Percentiles rank a stretch among this genome's conserved stretches.
Conservation (phyloP, 2,797 vertebrate genomes). For the Cyclura pinguis region DNA sequence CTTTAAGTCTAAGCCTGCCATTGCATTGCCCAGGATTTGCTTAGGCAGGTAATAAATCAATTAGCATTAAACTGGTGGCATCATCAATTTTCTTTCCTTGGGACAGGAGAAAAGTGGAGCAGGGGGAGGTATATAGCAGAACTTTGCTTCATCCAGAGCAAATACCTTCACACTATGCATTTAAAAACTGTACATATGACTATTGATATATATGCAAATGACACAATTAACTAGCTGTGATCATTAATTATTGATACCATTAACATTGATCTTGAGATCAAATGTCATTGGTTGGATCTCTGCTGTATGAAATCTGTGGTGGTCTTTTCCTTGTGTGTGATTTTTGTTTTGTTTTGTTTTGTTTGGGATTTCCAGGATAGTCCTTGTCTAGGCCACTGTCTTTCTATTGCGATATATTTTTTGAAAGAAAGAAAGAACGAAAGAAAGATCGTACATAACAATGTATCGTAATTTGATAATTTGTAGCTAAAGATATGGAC, state of each 20-base stretch:
- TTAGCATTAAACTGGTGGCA: constrained; percentile 84
- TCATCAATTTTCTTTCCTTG: constrained; percentile 84
- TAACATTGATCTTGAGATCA: constrained; percentile 23
- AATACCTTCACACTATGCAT: constrained; percentile 56
- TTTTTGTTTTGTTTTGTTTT: neutral
- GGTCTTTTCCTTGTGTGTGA: neutral
- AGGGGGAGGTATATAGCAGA: constrained; percentile 68
- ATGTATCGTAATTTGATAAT: neutral
- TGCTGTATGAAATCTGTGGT: neutral
- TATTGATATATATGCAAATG: neutral
- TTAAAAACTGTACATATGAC: constrained; percentile 24
- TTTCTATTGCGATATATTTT: neutral
- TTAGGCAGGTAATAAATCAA: constrained; percentile 89
- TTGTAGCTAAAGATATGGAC: neutral
- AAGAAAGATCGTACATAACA: too few species aligned
- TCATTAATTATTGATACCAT: constrained; percentile 35
- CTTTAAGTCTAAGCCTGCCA: constrained; percentile 83
- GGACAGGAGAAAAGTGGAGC: constrained; percentile 47
- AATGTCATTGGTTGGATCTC: neutral
- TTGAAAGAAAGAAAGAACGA: neutral
- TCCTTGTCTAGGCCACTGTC: neutral
- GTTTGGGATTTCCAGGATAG: neutral
- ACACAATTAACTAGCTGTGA: constrained; percentile 11
- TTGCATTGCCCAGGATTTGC: constrained; percentile 79
- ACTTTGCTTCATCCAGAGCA: constrained; percentile 61